phyloP scores from a whole-genome alignment of 2,113 vertebrate genomes.

The Pseudonaja textilis region DNA sequence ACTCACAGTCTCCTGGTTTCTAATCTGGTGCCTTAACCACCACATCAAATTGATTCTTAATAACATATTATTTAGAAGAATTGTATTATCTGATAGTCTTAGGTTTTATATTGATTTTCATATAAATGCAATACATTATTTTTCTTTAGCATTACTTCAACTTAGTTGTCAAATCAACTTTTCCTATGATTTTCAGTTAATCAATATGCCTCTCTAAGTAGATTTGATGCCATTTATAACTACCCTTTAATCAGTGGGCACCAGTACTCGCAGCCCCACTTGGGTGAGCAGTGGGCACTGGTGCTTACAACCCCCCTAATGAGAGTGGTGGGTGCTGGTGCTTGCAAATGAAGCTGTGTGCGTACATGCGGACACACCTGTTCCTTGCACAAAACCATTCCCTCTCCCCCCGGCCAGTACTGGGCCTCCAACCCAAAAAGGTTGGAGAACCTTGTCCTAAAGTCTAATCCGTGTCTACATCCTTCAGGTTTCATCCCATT shows the following conservation, averaged over 20 bases:
- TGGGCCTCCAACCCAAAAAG: no score
- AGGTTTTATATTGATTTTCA: conserved; percentile 13
- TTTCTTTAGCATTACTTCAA: not conserved
- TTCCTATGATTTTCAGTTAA: not conserved
- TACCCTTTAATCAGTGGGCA: not conserved
- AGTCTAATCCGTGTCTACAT: not conserved
- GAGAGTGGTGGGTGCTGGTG: no score
- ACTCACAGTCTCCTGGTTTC: not conserved
- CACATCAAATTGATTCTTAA: conserved; percentile 8
- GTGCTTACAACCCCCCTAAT: no score
- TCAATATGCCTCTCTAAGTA: not conserved
- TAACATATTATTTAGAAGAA: conserved; percentile 11
- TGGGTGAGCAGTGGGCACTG: no score
- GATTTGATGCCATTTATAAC: not conserved
- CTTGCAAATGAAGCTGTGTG: no score
- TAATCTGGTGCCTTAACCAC: not conserved
- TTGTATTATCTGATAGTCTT: conserved; percentile 8
- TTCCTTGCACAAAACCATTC: no score
- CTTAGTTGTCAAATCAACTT: not conserved
- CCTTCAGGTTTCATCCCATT: not conserved
- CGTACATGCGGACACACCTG: no score
- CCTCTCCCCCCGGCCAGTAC: no score
- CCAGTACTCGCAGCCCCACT: no score
- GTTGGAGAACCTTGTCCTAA: no score
- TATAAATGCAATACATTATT: conserved; percentile 4